Percentiles rank a stretch among this genome's conserved stretches.
Conservation (phyloP, 2,888 invertebrate genomes). For the Nomada flava region DNA sequence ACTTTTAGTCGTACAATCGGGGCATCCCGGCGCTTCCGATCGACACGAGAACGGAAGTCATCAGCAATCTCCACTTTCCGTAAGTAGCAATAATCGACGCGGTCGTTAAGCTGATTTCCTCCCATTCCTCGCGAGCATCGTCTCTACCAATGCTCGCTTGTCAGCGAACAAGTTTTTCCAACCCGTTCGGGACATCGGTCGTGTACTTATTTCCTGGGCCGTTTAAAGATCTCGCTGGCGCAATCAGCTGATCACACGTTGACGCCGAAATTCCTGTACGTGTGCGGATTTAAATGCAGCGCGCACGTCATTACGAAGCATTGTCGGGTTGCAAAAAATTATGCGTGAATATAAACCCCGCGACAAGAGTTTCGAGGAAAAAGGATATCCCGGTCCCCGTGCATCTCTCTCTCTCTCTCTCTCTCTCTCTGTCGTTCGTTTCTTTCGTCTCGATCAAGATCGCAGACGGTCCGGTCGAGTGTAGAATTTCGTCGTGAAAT, state of each 20-base stretch:
- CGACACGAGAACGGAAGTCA: constrained; percentile 58
- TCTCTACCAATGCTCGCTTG: constrained; percentile 4
- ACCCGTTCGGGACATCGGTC: background rate
- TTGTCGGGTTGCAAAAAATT: constrained; percentile 4
- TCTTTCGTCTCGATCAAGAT: constrained; percentile 63
- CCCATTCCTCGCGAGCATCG: background rate
- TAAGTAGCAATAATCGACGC: constrained; percentile 49
- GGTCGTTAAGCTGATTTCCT: constrained; percentile 29
- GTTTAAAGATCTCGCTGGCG: constrained; percentile 17
- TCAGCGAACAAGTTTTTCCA: background rate
- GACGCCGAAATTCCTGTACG: constrained; percentile 25
- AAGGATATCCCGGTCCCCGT: constrained; percentile 19
- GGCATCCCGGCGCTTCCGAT: constrained; percentile 20
- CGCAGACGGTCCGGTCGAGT: constrained; percentile 68
- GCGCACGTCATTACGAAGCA: constrained; percentile 27
- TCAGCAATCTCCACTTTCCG: constrained; percentile 58
- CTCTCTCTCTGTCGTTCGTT: constrained; percentile 15
- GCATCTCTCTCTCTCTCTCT: constrained; percentile 25
- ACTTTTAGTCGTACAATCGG: constrained; percentile 38
- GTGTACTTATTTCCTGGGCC: background rate
- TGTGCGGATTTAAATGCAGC: constrained; percentile 47
- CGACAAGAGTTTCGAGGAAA: constrained; percentile 36
- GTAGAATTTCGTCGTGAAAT: constrained; percentile 72
- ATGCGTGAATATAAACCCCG: constrained; percentile 36
- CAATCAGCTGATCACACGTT: constrained; percentile 54